Base-by-base conservation (phyloP, 2,113 vertebrate species). In the Chroicocephalus ridibundus region DNA sequence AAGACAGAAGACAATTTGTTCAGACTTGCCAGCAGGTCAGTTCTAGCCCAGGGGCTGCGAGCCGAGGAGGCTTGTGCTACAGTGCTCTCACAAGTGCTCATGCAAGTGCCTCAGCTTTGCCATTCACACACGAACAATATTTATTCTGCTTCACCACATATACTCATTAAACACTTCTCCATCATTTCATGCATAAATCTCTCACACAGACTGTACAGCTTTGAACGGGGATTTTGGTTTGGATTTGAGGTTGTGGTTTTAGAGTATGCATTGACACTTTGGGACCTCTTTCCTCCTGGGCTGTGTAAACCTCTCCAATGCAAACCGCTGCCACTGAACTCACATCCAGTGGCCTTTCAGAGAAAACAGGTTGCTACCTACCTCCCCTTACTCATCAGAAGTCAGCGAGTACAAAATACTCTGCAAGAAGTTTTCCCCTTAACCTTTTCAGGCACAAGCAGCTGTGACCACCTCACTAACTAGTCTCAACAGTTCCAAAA, bases 61-160 rank as follows among this genome's bases (percentile, higher is more conserved):
- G 60, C 32, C 0, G 0, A 32, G 31, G n/a, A 27, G 49, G 20
- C 4, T n/a, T 65, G 22, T 3, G 12, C 24, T 72, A 40, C 27
- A 78, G 21, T 1, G 14, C 51, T 80, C 61, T 38, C 31, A 11
- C 20, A 57, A 51, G 19, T 5, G 52, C 46, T 79, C 1, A 0
- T 11, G 11, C 25, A 55, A 61, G 8, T 34, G 31, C 10, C n/a
- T 40, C 27, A 40, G 64, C 47, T 76, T 29, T 66, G 46, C n/a
- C 31, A 16, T 26, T 68, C 52, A 70, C 42, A 71, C 13, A 10
- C 7, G 32, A 82, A 55, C 52, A 38, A 17, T 38, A 26, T 71
- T 26, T 69, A 32, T 18, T 38, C 76, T 74, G 55, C 55, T 61
- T 78, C 60, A 44, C n/a, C 38, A 55, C 25, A 42, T 32, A 69